Evolutionary conservation across 2,113 vertebrate species (phyloP).

Genomic region (Bombycilla garrulus): DNA sequence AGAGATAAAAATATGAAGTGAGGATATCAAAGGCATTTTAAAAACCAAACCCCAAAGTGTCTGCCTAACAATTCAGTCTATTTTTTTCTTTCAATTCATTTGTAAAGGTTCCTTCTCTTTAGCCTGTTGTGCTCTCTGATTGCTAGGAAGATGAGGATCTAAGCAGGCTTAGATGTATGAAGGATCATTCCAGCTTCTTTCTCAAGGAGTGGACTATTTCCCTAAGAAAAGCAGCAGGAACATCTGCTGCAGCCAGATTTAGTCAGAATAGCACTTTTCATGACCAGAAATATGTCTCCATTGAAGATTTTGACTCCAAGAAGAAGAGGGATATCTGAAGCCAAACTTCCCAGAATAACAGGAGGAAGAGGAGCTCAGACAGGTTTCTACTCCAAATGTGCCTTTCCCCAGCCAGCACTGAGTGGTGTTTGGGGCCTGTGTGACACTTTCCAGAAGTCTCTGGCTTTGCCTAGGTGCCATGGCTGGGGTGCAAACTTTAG

Average conservation of each 20-base stretch:
- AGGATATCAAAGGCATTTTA: fast-evolving
- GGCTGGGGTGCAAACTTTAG: not conserved
- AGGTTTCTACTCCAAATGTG: not conserved
- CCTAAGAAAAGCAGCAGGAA: not conserved
- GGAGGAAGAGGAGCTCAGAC: not conserved
- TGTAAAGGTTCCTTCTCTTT: not conserved
- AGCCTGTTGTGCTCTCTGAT: not conserved
- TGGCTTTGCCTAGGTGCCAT: not conserved
- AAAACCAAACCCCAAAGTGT: fast-evolving
- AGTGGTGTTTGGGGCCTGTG: not conserved
- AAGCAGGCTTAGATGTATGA: not conserved
- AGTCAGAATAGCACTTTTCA: not conserved
- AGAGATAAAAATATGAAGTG: not conserved
- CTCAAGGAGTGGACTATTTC: not conserved
- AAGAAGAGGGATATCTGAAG: not conserved
- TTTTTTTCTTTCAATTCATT: not conserved
- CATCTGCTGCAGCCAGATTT: not conserved
- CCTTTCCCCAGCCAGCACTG: not conserved
- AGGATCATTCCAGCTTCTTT: not conserved
- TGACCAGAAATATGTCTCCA: not conserved
- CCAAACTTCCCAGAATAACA: not conserved
- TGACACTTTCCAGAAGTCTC: not conserved
- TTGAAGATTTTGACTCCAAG: not conserved
- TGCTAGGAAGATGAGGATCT: not conserved
- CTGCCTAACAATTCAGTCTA: not conserved